Evolutionary conservation across 2,888 invertebrate genomes (phyloP).

Genomic region (Conus canariensis): DNA sequence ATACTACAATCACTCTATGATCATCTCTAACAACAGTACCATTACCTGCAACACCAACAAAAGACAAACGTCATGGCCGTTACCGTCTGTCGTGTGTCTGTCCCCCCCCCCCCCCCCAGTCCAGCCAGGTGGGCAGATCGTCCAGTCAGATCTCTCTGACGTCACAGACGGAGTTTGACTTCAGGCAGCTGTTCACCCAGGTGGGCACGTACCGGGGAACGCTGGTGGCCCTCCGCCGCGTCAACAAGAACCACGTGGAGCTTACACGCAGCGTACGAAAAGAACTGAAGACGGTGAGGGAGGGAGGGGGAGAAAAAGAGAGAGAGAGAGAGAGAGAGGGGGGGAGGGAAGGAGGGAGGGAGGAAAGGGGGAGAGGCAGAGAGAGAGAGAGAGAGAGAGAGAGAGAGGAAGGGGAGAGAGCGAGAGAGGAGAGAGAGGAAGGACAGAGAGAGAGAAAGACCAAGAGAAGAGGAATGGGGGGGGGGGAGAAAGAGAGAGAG

Average conservation of each 20-base stretch:
- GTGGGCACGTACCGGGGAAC: constrained; percentile 93
- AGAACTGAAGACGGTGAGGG: constrained; percentile 87
- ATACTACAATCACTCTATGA: too few species aligned
- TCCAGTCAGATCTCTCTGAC: constrained; percentile 92
- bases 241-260: constrained; percentile 91
- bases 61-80: too few species aligned
- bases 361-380: background rate
- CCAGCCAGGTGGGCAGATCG: constrained; percentile 41
- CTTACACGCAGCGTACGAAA: constrained; percentile 94
- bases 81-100: too few species aligned
- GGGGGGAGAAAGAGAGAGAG: too few species aligned
- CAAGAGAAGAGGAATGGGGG: background rate
- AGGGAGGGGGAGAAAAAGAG: background rate
- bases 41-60: too few species aligned
- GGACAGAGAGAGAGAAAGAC: background rate
- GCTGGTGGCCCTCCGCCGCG: constrained; percentile 91
- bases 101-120: background rate
- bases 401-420: too few species aligned
- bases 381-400: too few species aligned
- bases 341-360: background rate
- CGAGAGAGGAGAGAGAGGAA: background rate
- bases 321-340: too few species aligned
- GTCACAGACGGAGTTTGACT: constrained; percentile 92
- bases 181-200: constrained; percentile 92
- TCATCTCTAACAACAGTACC: too few species aligned